Percentiles rank a stretch among this genome's conserved stretches.
These are phyloP conservation scores for Ptilodon capucinus DNA, from an alignment of 2,888 invertebrate species.

Conservation along the genomic window DNA sequence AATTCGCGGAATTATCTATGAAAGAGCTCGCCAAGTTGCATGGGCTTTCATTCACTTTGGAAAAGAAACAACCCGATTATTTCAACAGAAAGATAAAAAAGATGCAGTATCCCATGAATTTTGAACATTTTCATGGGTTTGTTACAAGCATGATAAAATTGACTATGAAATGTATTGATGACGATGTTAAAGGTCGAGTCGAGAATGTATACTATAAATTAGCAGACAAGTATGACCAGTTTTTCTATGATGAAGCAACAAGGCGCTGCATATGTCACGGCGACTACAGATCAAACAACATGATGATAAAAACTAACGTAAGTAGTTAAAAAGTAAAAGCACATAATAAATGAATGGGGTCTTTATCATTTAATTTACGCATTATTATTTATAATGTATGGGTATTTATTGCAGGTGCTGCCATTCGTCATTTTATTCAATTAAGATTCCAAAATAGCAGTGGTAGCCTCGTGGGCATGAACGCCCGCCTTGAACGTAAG, in stretches of 20 bases:
- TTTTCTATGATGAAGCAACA: slow-evolving; percentile 15
- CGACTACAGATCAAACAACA: slow-evolving; percentile 44
- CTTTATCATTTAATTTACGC: too few species aligned
- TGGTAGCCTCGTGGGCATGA: too few species aligned
- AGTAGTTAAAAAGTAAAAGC: slow-evolving; percentile 14
- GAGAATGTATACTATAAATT: slow-evolving; percentile 19
- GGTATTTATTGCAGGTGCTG: background rate
- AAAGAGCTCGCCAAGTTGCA: slow-evolving; percentile 53
- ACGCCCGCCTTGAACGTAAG: too few species aligned
- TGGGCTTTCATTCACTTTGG: slow-evolving; percentile 44
- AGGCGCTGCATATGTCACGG: slow-evolving; percentile 41
- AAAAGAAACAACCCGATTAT: slow-evolving; percentile 42
- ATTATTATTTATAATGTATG: too few species aligned
- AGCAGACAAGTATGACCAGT: slow-evolving; percentile 25
- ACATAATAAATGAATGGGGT: too few species aligned
- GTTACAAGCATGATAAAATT: slow-evolving; percentile 27
- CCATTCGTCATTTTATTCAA: too few species aligned
- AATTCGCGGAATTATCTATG: slow-evolving; percentile 43
- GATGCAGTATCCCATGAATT: slow-evolving; percentile 22
- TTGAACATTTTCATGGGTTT: slow-evolving; percentile 31
- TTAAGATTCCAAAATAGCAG: too few species aligned
- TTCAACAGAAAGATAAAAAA: slow-evolving; percentile 38
- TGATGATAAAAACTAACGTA: slow-evolving; percentile 39
- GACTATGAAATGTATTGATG: slow-evolving; percentile 29
- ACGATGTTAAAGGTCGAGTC: slow-evolving; percentile 27